Conservation (phyloP, 2,113 vertebrate species). For the Heterochromis multidens region DNA sequence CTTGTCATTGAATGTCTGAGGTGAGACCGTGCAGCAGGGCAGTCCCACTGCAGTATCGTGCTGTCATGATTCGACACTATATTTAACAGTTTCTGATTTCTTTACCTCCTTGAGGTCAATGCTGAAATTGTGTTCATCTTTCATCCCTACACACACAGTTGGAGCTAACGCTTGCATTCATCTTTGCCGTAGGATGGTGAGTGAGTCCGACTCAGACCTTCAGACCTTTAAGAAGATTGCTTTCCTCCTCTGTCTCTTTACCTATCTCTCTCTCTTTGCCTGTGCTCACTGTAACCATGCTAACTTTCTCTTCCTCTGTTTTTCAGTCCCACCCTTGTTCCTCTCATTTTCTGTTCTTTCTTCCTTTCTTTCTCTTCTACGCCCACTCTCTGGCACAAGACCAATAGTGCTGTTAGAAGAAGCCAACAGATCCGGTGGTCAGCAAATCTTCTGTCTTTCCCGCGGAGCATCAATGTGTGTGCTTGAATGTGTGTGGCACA, state of each 20-base stretch:
- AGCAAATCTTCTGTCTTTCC: conserved; percentile 53
- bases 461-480: background rate
- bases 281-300: background rate
- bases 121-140: conserved; percentile 50
- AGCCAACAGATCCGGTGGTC: conserved; percentile 50
- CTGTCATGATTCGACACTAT: conserved; percentile 25
- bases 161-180: conserved; percentile 27
- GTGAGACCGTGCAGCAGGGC: conserved; percentile 4
- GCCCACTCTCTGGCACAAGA: conserved; percentile 4
- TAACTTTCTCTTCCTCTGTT: background rate
- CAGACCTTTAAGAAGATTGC: conserved; percentile 60
- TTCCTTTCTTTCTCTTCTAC: background rate
- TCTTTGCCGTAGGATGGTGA: conserved; percentile 51
- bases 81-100: conserved; percentile 26
- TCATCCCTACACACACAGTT: conserved; percentile 37
- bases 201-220: conserved; percentile 57
- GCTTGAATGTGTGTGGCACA: background rate
- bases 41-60: background rate
- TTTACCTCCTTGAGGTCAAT: conserved; percentile 13
- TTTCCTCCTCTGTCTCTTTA: conserved; percentile 46
- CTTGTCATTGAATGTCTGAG: background rate
- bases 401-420: conserved; percentile 20
- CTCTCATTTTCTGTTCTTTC: background rate
- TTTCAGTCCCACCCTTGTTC: background rate
- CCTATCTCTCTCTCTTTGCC: conserved; percentile 23